These are phyloP conservation scores for Dasysyrphus tricinctus DNA, from an alignment of 2,888 invertebrate genomes.

Conservation along the genomic window DNA sequence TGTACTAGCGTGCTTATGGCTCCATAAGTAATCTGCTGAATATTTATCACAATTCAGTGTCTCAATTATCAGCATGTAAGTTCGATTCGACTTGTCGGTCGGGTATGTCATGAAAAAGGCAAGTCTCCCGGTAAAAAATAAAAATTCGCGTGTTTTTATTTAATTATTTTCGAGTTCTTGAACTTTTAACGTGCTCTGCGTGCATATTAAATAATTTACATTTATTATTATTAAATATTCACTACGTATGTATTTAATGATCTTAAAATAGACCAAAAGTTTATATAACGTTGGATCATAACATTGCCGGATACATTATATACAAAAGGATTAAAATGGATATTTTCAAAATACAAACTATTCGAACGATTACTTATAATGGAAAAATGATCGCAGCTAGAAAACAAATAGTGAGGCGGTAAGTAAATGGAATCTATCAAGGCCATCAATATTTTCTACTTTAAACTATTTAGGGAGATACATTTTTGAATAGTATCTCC, in stretches of 20 bases:
- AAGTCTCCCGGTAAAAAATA: neutral
- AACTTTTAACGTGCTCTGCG: neutral
- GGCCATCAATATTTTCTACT: too few species aligned
- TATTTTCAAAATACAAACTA: constrained; percentile 27
- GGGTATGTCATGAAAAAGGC: neutral
- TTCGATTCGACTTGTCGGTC: constrained; percentile 8
- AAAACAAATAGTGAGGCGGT: constrained; percentile 40
- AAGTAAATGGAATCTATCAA: neutral
- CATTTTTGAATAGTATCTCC: too few species aligned
- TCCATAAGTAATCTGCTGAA: neutral
- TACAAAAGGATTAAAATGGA: constrained; percentile 21
- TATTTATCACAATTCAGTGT: neutral
- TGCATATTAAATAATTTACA: neutral
- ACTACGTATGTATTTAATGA: neutral
- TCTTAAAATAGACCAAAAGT: neutral
- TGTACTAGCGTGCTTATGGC: constrained; percentile 13
- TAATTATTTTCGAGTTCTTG: neutral
- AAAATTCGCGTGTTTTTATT: neutral
- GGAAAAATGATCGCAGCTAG: neutral
- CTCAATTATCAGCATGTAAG: neutral
- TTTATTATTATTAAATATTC: neutral
- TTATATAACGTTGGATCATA: too few species aligned
- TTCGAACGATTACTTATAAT: constrained; percentile 24
- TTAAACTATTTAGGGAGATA: too few species aligned
- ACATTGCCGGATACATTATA: too few species aligned